phyloP scores from a whole-genome alignment of 2,888 invertebrate genomes.

The Tachina fera region DNA sequence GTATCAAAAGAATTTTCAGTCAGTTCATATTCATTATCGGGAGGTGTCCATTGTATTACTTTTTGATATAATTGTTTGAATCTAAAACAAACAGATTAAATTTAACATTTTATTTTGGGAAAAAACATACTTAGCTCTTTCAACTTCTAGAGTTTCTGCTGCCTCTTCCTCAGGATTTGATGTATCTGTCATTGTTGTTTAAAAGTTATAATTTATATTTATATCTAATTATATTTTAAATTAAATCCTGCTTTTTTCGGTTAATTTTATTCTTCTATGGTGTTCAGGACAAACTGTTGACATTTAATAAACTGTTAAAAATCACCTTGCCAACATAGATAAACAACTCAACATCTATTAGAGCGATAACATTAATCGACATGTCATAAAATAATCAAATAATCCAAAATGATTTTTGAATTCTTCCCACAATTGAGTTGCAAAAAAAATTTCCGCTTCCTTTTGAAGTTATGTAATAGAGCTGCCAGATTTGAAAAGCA shows the following conservation, averaged over 20 bases:
- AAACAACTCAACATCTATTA: neutral
- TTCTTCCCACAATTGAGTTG: too few species aligned
- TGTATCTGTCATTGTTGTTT: slow-evolving; percentile 53
- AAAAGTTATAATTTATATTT: slow-evolving; percentile 19
- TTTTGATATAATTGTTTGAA: slow-evolving; percentile 36
- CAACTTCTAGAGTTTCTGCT: slow-evolving; percentile 56
- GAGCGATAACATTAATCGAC: too few species aligned
- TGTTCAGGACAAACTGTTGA: slow-evolving; percentile 1
- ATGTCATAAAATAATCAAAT: too few species aligned
- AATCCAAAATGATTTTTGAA: too few species aligned
- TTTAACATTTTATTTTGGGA: neutral
- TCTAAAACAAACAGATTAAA: slow-evolving; percentile 6
- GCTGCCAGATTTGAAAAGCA: too few species aligned
- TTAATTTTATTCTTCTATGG: slow-evolving; percentile 20
- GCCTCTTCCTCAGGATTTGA: slow-evolving; percentile 31
- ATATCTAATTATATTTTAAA: neutral
- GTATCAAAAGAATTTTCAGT: slow-evolving; percentile 74
- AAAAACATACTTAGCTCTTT: slow-evolving; percentile 40
- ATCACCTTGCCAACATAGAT: slow-evolving; percentile 63
- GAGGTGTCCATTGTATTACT: slow-evolving; percentile 74
- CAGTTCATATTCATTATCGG: slow-evolving; percentile 76
- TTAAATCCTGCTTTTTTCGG: neutral
- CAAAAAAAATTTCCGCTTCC: too few species aligned
- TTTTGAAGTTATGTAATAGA: too few species aligned
- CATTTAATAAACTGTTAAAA: slow-evolving; percentile 40